Conservation (phyloP, 2,888 invertebrate genomes). For the Stegana nigrithorax region DNA sequence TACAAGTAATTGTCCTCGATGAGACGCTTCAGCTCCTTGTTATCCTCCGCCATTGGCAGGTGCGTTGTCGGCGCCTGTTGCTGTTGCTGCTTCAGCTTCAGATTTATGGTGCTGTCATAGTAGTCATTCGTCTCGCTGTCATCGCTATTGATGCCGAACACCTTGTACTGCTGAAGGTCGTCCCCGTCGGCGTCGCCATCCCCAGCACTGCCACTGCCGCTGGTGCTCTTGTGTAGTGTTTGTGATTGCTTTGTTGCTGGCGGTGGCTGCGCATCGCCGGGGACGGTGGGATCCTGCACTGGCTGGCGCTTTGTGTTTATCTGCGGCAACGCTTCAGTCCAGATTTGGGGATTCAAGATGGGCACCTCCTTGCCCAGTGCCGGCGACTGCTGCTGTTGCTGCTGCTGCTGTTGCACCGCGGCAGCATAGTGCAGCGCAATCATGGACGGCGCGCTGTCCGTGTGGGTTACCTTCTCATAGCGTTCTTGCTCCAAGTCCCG, state of each 20-base stretch:
- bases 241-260: constrained; percentile 30
- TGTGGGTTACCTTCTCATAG: constrained; percentile 68
- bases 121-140: constrained; percentile 62
- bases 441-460: constrained; percentile 69
- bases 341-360: constrained; percentile 52
- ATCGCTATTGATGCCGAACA: constrained; percentile 55
- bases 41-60: constrained; percentile 67
- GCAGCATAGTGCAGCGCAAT: constrained; percentile 64
- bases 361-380: constrained; percentile 42
- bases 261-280: constrained; percentile 1
- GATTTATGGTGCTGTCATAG: constrained; percentile 48
- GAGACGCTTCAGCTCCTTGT: constrained; percentile 67
- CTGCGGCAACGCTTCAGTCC: constrained; percentile 49
- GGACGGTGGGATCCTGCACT: neutral
- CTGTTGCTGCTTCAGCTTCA: constrained; percentile 37
- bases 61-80: constrained; percentile 44
- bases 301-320: constrained; percentile 25
- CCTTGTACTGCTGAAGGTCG: constrained; percentile 21
- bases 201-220: constrained; percentile 50
- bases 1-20: constrained; percentile 68
- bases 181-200: constrained; percentile 32
- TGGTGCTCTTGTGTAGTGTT: constrained; percentile 36
- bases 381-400: constrained; percentile 53
- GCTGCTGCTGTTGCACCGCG: constrained; percentile 47
- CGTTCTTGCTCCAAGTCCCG: constrained; percentile 68